These are phyloP conservation scores for Drosophila teissieri DNA, from an alignment of 1,140 invertebrate genomes.

Conservation along the genomic window DNA sequence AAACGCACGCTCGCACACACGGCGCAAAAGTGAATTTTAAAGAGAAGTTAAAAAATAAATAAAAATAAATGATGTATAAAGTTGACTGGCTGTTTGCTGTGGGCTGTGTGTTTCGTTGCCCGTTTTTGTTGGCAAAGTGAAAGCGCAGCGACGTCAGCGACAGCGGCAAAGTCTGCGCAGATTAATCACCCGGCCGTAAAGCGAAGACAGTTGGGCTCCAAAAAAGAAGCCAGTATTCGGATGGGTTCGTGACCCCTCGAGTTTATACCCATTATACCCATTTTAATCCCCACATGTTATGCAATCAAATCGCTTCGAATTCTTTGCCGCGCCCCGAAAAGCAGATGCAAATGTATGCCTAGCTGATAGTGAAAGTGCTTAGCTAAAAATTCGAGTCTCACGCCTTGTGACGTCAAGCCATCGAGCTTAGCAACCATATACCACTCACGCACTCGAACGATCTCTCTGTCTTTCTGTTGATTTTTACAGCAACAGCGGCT, in stretches of 20 bases:
- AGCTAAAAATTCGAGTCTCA: conserved; percentile 68
- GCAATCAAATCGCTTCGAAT: conserved; percentile 46
- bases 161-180: conserved; percentile 45
- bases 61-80: conserved; percentile 64
- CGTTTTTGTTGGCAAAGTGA: conserved; percentile 65
- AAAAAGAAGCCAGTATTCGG: conserved; percentile 12
- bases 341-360: conserved; percentile 57
- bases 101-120: conserved; percentile 14
- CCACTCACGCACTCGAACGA: conserved; percentile 48
- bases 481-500: conserved; percentile 11
- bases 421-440: conserved; percentile 24
- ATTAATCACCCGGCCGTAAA: conserved; percentile 69
- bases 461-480: conserved; percentile 18
- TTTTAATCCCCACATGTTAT: conserved; percentile 15
- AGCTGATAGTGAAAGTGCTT: conserved; percentile 72
- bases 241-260: conserved; percentile 61
- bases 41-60: conserved; percentile 53
- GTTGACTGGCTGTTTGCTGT: conserved; percentile 32
- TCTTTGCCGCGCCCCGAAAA: conserved; percentile 51
- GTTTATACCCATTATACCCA: conserved; percentile 21
- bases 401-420: conserved; percentile 69
- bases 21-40: conserved; percentile 71
- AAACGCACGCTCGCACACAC: conserved; percentile 42
- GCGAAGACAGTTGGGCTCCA: conserved; percentile 42
- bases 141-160: conserved; percentile 60